phyloP scores from a whole-genome alignment of 2,797 vertebrate genomes.

The Ciconia nigra region DNA sequence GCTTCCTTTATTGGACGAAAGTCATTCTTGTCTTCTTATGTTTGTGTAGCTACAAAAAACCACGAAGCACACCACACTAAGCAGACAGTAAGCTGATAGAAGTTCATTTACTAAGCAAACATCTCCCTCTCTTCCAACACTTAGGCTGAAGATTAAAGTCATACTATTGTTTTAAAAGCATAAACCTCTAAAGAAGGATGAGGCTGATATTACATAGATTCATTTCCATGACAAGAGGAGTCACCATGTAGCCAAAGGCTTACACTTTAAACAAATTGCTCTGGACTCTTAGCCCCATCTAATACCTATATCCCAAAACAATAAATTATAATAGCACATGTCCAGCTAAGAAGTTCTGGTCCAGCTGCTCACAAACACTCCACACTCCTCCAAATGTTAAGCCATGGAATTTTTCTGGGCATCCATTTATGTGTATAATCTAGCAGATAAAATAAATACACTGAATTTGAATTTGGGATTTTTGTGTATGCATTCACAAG shows the following conservation, averaged over 20 bases:
- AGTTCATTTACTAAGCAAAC: not conserved
- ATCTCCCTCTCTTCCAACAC: not conserved
- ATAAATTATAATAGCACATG: not conserved
- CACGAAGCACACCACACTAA: not conserved
- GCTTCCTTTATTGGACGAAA: not conserved
- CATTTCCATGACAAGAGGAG: not conserved
- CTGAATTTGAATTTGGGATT: not conserved
- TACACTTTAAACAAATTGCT: not conserved
- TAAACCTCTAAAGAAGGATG: not conserved
- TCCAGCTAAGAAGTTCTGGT: not conserved
- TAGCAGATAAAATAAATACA: not conserved
- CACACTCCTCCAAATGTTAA: not conserved
- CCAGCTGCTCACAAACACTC: not conserved
- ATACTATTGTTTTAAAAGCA: not conserved
- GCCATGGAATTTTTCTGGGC: not conserved
- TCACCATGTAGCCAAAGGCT: not conserved
- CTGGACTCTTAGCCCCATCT: not conserved
- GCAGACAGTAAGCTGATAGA: not conserved
- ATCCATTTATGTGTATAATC: not conserved
- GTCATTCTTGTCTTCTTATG: not conserved
- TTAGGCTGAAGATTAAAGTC: not conserved
- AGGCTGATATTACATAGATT: not conserved
- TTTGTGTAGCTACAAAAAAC: not conserved
- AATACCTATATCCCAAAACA: not conserved
- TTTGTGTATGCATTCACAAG: not conserved